Evolutionary conservation across 1,140 invertebrate species (phyloP), one percentile per base, ranked within the genome.

Genomic region (Euura lappo): DNA sequence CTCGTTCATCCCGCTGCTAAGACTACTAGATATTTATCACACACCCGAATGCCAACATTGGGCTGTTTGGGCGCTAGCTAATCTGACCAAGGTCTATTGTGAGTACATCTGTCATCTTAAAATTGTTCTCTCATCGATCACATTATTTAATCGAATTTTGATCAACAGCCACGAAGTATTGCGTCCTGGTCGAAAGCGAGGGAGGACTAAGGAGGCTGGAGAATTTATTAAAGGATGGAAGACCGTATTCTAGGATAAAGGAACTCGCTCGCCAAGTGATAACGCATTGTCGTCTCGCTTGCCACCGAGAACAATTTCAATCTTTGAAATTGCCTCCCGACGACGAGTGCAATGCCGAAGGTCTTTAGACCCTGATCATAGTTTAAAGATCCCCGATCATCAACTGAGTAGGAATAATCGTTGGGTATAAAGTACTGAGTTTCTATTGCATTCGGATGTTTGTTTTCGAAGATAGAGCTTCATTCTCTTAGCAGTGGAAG

Each of bases 61-160:
- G 97, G 96, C 97, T 2, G 93, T 96, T n/a, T 99, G 98, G 98
- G 98, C 97, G 5, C 89, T 99, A 60, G 97, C 97, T 45, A 99
- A 99, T 89, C 90, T 99, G 28, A 99, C 97, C 10, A 92, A 92
- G 79, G 96, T 98, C 65, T 96, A 96, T 86, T 93, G 95, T 96
- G 88, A 93, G 94, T 94, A 81, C 10, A 1, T 28, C 44, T 73
- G 46, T 72, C 44, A 7, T 74, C 6, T 5, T 44, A 75, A 11
- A 75, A 72, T 45, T 70, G 28, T 45, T 51, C 28, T 71, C 68
- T 65, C 65, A 10, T 64, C 74, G 66, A 68, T 72, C 28, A 70
- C 44, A 45, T 45, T 76, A 73, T 75, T 77, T 73, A 74, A 74
- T 79, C 65, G 76, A 64, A 74, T 88, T 90, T 74, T 86, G 94